phyloP scores from a whole-genome alignment of 2,113 vertebrate genomes.

The Bungarus multicinctus region DNA sequence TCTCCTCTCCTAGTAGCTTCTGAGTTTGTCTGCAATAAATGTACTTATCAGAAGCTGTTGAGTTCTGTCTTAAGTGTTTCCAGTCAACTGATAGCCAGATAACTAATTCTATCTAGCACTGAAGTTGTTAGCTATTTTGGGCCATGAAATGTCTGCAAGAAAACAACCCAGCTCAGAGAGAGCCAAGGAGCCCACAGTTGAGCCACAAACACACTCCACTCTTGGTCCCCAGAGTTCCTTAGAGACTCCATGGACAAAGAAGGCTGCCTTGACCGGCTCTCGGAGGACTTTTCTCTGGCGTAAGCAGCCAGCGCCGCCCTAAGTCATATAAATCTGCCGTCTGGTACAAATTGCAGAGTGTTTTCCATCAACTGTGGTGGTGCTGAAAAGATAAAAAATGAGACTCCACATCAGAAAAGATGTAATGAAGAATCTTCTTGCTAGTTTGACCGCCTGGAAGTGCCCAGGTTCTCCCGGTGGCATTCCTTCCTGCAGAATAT shows the following conservation, averaged over 20 bases:
- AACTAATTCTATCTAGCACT: background rate
- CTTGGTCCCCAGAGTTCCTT: background rate
- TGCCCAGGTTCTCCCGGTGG: background rate
- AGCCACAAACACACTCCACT: no score
- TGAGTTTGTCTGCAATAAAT: background rate
- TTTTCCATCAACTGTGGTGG: background rate
- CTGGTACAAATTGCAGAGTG: background rate
- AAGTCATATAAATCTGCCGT: background rate
- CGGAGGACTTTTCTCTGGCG: background rate
- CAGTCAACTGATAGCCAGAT: background rate
- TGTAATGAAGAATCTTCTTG: background rate
- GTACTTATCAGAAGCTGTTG: background rate
- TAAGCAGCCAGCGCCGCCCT: background rate
- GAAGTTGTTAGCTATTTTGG: no score
- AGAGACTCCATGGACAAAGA: background rate
- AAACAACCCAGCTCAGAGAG: no score
- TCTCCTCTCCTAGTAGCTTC: background rate
- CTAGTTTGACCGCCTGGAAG: background rate
- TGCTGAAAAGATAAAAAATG: background rate
- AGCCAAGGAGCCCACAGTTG: no score
- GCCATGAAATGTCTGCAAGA: no score
- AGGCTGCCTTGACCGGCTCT: background rate
- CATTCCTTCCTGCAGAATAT: background rate
- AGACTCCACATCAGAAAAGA: background rate
- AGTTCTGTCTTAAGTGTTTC: background rate